Base-by-base conservation (phyloP, 2,888 invertebrate species). In the Hermodice carunculata region DNA sequence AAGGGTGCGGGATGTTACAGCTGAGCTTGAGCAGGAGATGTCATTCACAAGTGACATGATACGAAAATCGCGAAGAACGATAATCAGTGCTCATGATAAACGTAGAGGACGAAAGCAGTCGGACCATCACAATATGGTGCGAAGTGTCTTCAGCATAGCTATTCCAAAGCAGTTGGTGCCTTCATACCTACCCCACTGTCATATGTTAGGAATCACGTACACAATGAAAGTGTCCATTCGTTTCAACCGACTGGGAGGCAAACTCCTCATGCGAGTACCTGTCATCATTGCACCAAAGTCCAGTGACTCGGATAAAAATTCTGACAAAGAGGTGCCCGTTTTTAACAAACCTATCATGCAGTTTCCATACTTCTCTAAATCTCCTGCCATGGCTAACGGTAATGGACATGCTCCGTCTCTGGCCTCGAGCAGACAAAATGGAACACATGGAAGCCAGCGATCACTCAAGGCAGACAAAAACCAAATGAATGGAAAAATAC, bases 351-450 rank as follows among this genome's bases (percentile, higher is more conserved):
- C 81, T 11, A 70, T 73, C 17, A 56, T 61, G 56, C 66, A 80
- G n/a, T 80, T 80, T 61, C 80, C 82, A 0, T 67, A 76, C 51
- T 80, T 82, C 65, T 74, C 78, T n/a, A 49, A 51, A 42, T 52
- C 51, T 1, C 49, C 60, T 8, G 14, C 24, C 49, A 14, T 57
- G 3, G 46, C 40, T 6, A 19, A 14, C 11, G 44, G 46, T 1
- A 37, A 57, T n/a, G 11, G 28, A 2, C 34, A 28, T 26, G 28
- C 28, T 17, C 26, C 26, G 5, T 22, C 34, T 24, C 24, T 37
- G 22, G 8, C 51, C 26, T 60, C 60, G 1, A 52, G 43, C 42
- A 52, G 40, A 29, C n/a, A n/a, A n/a, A n/a, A n/a, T n/a, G 28
- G 29, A 6, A 42, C 54, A 8, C 51, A 32, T 24, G 52, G 29